These are phyloP conservation scores for Heliothis virescens DNA, from an alignment of 1,140 invertebrate species.

Conservation along the genomic window DNA sequence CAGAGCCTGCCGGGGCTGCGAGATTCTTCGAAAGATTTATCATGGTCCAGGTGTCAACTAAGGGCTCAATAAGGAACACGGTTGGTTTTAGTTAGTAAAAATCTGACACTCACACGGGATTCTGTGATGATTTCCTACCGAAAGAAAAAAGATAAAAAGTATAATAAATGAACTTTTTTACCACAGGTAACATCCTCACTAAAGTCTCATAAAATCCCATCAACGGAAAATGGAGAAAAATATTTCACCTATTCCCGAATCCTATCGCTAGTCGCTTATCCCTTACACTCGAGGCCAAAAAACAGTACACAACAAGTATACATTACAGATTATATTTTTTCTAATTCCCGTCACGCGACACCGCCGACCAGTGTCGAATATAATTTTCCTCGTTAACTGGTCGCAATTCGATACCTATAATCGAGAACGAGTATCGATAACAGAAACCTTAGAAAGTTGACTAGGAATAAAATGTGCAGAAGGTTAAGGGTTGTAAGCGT, in stretches of 20 bases:
- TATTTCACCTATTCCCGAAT: background rate
- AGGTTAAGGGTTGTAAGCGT: background rate
- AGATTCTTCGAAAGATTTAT: too few relatives aligned
- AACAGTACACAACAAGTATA: constrained; percentile 51
- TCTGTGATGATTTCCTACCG: too few relatives aligned
- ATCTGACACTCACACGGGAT: too few relatives aligned
- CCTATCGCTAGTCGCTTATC: background rate
- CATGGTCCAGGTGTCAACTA: too few relatives aligned
- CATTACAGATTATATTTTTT: constrained; percentile 68
- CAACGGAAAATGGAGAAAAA: background rate
- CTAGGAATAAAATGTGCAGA: background rate
- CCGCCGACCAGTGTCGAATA: constrained; percentile 75
- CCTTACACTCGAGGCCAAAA: constrained; percentile 26
- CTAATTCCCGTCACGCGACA: constrained; percentile 71
- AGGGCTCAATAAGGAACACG: too few relatives aligned
- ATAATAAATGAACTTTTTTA: too few relatives aligned
- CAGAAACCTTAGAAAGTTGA: constrained; percentile 75
- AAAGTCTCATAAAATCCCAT: too few relatives aligned
- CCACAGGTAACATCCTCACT: too few relatives aligned
- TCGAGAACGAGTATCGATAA: constrained; percentile 73
- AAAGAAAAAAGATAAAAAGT: too few relatives aligned
- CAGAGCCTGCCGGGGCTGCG: too few relatives aligned
- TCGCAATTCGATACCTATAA: constrained; percentile 78
- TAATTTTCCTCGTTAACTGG: constrained; percentile 77
- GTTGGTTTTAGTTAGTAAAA: too few relatives aligned